Base-by-base conservation (phyloP, 2,888 invertebrate species). In the Parochlus steinenii region DNA sequence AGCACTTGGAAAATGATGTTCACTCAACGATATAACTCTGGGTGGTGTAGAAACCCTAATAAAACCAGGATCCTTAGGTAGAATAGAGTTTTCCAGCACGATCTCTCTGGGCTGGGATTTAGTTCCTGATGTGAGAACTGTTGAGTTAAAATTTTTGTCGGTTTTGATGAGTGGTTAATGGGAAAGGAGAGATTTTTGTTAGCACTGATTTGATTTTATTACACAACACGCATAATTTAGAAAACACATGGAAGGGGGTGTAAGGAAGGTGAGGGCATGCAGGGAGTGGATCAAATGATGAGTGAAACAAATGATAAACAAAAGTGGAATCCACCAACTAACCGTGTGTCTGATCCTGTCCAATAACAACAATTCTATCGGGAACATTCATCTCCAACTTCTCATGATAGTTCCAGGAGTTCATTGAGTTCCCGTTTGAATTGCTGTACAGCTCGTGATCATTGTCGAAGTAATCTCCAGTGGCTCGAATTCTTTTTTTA, bases 331-430 rank as follows among this genome's bases (percentile, higher is more conserved):
- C n/a, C 6, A 31, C 32, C 47, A 15, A 17, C 50, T 53, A 69
- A 70, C 70, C 50, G 70, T 48, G 28, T 34, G 34, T 14, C n/a
- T 75, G 71, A 48, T 73, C 71, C 56, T 74, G 73, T 53, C 92
- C 92, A 47, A 80, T 70, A 30, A 92, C 80, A 45, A 92, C 67
- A 54, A 93, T 92, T 51, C 89, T 71, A 51, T 92, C 92, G 3
- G 92, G 92, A 23, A 93, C 90, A 51, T 78, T 78, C 92, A 92
- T 92, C 47, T 80, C 77, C 55, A 81, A 74, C 58, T 79, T 80
- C 46, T 83, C 81, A 47, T 66, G 65, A 52, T 69, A 68, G 45
- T 67, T 65, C 76, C 76, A 77, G 26, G 65, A 67, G 41, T 62
- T 62, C 42, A 71, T 68, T 36, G 65, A 58, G 43, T 73, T 71